These are phyloP conservation scores for Melanotaenia trifasciata DNA, from an alignment of 2,797 vertebrate species.

Conservation along the genomic window DNA sequence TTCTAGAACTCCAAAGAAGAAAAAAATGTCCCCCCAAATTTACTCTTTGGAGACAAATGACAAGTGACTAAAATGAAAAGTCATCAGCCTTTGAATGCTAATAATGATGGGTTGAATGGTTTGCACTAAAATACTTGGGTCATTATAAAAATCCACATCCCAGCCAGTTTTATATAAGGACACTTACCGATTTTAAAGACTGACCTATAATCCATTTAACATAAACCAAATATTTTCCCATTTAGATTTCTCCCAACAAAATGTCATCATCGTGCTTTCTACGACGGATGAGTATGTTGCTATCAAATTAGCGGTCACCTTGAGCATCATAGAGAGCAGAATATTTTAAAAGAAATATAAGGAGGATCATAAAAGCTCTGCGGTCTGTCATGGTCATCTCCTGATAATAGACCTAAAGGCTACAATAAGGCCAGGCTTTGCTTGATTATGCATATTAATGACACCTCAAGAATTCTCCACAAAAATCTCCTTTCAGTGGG, in stretches of 20 bases:
- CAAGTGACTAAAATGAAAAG: conserved; percentile 7
- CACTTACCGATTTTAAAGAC: neutral
- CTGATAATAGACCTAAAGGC: conserved; percentile 72
- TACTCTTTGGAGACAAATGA: too few relatives aligned
- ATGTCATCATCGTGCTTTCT: conserved; percentile 41
- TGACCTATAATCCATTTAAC: conserved; percentile 2
- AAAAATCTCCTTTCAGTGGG: conserved; percentile 59
- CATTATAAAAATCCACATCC: neutral
- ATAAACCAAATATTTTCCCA: conserved; percentile 35
- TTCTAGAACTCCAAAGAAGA: neutral
- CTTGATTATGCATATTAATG: conserved; percentile 79
- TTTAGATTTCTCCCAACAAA: conserved; percentile 22
- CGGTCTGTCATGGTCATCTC: conserved; percentile 75
- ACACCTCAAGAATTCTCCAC: conserved; percentile 72
- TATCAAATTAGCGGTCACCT: conserved; percentile 76
- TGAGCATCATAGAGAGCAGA: conserved; percentile 62
- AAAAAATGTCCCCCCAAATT: too few relatives aligned
- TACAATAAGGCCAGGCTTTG: conserved; percentile 69
- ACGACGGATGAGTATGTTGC: conserved; percentile 51
- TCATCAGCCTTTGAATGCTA: neutral
- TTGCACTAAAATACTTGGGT: neutral
- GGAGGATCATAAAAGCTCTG: conserved; percentile 70
- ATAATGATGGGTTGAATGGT: neutral
- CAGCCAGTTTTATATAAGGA: conserved; percentile 8
- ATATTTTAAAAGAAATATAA: conserved; percentile 65